Evolutionary conservation across 2,797 vertebrate species (phyloP), one percentile per base, ranked within the genome.

Genomic region (Melanotaenia parkinsoni): DNA sequence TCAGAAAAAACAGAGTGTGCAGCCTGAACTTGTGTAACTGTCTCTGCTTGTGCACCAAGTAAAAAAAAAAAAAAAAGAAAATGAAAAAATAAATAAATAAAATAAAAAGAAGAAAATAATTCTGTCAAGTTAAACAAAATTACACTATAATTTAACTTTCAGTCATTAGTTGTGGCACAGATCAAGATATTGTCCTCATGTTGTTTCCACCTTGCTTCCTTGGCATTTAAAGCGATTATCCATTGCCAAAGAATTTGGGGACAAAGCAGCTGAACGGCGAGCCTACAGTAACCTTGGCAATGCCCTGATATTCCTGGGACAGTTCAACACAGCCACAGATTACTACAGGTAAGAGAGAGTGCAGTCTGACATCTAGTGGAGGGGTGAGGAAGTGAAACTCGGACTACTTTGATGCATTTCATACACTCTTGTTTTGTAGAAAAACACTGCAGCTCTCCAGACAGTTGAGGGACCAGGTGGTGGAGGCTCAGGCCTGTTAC

Each of bases 221-320:
- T 71, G 1, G 85, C 26, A 56, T 87, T 84, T 74, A 56, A 93
- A 99, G 98, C 93, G 98, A 73, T 95, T 99, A 18, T 96, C 98
- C 84, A 99, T 99, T 0, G 98, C 98, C 18, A 99, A 99, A 93
- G 98, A 99, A 81, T 99, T 99, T 51, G 98, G 98, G 63, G 98
- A 99, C 93, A 98, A 97, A 91, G 97, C 97, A 0, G 98, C 98
- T 0, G 98, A 99, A 84, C 88, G 97, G 60, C 88, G 98, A 60
- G 98, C 98, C 0, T 97, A 98, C 94, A 99, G 97, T 92, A 99
- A 99, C 88, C 93, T 99, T 33, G 98, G 98, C 60, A 99, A 99
- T 0, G 96, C 98, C 0, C 95, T 99, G 88, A 96, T 99, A 89
- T 98, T 99, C 93, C 94, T 99, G 18, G 96, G 96, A 69, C 96